These are phyloP conservation scores for Acleris holmiana DNA, from an alignment of 2,888 invertebrate genomes.

Conservation along the genomic window DNA sequence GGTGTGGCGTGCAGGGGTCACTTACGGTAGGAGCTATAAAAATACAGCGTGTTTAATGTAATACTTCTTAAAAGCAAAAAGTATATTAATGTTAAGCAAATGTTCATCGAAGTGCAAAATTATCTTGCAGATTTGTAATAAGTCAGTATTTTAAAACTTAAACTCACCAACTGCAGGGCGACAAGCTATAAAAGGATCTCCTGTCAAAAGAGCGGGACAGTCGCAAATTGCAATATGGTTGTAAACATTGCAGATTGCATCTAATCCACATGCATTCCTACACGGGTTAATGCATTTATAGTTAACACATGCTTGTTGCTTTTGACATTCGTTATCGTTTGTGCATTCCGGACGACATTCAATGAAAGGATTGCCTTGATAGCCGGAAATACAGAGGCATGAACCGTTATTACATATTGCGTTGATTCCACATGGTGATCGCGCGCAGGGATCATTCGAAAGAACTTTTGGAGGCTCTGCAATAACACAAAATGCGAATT, in stretches of 20 bases:
- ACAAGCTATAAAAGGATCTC: constrained; percentile 91
- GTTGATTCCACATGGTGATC: constrained; percentile 87
- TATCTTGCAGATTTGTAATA: no score
- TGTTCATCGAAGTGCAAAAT: no score
- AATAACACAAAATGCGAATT: constrained; percentile 33
- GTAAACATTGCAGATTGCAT: constrained; percentile 89
- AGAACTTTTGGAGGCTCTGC: constrained; percentile 65
- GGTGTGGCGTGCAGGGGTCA: constrained; percentile 87
- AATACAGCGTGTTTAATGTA: constrained; percentile 24
- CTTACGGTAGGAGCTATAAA: constrained; percentile 57
- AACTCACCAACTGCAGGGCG: constrained; percentile 78
- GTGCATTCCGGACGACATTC: constrained; percentile 92
- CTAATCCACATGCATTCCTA: constrained; percentile 87
- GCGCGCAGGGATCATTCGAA: constrained; percentile 82
- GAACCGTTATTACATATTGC: constrained; percentile 83
- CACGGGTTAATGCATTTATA: constrained; percentile 91
- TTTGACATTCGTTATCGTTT: constrained; percentile 89
- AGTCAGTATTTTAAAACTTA: background rate
- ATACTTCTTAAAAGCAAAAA: background rate
- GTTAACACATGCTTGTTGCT: constrained; percentile 88
- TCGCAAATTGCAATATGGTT: constrained; percentile 92
- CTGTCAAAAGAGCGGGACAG: constrained; percentile 88
- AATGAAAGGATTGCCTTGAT: constrained; percentile 87
- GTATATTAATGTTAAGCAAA: no score
- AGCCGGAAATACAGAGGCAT: constrained; percentile 86